phyloP scores from a whole-genome alignment of 2,888 invertebrate species.

The Adelphocoris suturalis region DNA sequence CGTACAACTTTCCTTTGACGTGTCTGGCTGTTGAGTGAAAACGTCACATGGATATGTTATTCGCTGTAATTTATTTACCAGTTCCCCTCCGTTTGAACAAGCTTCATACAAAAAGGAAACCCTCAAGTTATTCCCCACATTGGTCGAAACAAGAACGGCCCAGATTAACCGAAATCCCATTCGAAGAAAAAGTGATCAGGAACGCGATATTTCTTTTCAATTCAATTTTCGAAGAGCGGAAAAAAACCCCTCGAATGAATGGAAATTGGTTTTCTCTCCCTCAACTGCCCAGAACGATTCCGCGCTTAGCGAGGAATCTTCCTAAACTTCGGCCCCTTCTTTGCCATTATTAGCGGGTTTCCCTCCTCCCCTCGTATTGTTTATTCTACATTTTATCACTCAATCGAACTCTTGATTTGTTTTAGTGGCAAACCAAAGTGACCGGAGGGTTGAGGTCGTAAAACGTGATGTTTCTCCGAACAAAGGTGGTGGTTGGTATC shows the following conservation, averaged over 20 bases:
- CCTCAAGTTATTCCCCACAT: no score
- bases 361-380: neutral
- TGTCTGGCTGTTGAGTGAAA: no score
- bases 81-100: no score
- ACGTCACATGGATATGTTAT: no score
- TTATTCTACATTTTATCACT: slow-evolving; percentile 3
- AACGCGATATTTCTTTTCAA: slow-evolving; percentile 36
- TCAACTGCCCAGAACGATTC: slow-evolving; percentile 14
- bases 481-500: no score
- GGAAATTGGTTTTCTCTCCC: slow-evolving; percentile 28
- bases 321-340: neutral
- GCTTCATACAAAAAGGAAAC: no score
- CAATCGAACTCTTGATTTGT: neutral
- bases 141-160: neutral
- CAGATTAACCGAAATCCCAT: neutral
- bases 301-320: slow-evolving; percentile 17
- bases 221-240: slow-evolving; percentile 23
- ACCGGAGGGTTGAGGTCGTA: no score
- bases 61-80: neutral
- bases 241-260: slow-evolving; percentile 16
- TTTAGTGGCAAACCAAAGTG: neutral
- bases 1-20: no score
- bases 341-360: slow-evolving; percentile 1
- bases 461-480: no score
- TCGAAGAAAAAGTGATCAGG: slow-evolving; percentile 26